Conservation (phyloP, 1,140 invertebrate species). For the Spodoptera litura region DNA sequence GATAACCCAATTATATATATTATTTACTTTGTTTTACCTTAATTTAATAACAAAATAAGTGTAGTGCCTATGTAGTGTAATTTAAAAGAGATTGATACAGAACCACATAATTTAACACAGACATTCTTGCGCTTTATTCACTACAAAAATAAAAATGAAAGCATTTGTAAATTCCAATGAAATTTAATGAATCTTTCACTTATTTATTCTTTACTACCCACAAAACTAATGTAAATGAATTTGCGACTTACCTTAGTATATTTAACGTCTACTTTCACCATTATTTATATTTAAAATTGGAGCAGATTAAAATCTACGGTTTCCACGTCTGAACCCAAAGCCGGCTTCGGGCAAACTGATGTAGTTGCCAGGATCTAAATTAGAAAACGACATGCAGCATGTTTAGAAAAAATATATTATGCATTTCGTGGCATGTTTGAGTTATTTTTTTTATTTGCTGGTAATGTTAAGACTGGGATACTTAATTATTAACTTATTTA, state of each 20-base stretch:
- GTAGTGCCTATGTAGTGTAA: too few species aligned
- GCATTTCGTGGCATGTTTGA: too few species aligned
- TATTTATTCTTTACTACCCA: neutral
- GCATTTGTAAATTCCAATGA: neutral
- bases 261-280: slow-evolving; percentile 70
- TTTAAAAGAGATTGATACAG: too few species aligned
- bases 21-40: neutral
- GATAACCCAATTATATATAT: neutral
- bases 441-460: too few species aligned
- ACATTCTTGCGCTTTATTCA: too few species aligned
- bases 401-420: neutral
- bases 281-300: slow-evolving; percentile 46
- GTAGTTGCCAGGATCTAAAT: slow-evolving; percentile 4
- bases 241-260: slow-evolving; percentile 63
- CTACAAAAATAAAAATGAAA: slow-evolving; percentile 6
- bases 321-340: slow-evolving; percentile 27
- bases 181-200: neutral
- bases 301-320: neutral
- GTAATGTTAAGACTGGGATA: too few species aligned
- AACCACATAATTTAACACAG: too few species aligned
- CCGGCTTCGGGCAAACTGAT: slow-evolving; percentile 50
- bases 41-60: too few species aligned
- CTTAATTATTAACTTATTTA: too few species aligned
- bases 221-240: neutral
- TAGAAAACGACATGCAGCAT: neutral